These are phyloP conservation scores for Gortyna flavago DNA, from an alignment of 2,888 invertebrate species.

Conservation along the genomic window DNA sequence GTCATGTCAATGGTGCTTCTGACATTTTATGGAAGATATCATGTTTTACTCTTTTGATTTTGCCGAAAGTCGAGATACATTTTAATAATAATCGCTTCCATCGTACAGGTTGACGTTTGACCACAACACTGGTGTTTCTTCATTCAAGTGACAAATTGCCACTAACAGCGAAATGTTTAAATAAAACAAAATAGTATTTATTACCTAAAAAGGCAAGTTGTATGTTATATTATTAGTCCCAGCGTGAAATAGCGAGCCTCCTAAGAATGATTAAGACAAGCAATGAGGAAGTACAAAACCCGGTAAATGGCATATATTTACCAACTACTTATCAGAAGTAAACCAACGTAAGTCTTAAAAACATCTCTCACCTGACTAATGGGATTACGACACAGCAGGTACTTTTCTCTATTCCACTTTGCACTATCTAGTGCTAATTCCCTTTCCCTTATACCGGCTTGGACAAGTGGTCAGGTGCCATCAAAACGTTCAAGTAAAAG, in stretches of 20 bases:
- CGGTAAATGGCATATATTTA: conserved; percentile 19
- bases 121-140: background rate
- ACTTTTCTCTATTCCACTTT: conserved; percentile 63
- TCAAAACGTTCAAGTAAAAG: conserved; percentile 50
- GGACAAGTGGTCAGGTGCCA: conserved; percentile 52
- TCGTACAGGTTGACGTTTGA: background rate
- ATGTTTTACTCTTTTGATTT: background rate
- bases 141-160: background rate
- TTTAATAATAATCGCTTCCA: background rate
- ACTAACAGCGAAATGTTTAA: background rate
- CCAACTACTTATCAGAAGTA: conserved; percentile 19
- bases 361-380: conserved; percentile 22
- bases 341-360: conserved; percentile 29
- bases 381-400: conserved; percentile 36
- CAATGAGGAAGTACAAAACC: conserved; percentile 15
- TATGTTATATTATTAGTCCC: background rate
- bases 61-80: background rate
- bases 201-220: background rate
- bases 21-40: conserved; percentile 3
- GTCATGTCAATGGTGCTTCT: conserved; percentile 20
- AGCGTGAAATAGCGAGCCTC: background rate
- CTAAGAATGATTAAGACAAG: background rate
- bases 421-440: conserved; percentile 63
- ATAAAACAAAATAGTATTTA: background rate
- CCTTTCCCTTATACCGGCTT: conserved; percentile 71